Evolutionary conservation across 2,888 invertebrate genomes (phyloP).

Genomic region (Sarcophaga caerulescens): DNA sequence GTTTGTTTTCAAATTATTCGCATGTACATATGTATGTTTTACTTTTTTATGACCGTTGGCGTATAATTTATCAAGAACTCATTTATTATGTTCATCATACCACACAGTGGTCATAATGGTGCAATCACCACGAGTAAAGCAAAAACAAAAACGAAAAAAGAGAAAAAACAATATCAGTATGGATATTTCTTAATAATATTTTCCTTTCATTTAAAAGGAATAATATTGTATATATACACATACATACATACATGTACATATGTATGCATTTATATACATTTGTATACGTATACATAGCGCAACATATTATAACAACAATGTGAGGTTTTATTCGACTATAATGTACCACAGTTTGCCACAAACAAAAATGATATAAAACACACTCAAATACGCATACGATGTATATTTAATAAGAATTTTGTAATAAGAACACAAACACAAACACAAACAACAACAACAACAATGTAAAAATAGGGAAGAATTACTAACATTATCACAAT

Average conservation of each 20-base stretch:
- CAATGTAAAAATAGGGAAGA: not conserved
- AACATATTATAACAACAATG: not conserved
- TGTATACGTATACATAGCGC: not conserved
- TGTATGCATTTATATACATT: not conserved
- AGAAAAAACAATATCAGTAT: constrained; percentile 17
- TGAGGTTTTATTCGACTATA: constrained; percentile 38
- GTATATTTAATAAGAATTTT: constrained; percentile 34
- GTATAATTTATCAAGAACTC: constrained; percentile 23
- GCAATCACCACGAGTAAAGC: not conserved
- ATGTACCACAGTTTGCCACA: constrained; percentile 36
- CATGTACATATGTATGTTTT: not conserved
- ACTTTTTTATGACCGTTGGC: not conserved
- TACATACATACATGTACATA: not conserved
- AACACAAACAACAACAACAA: constrained; percentile 5
- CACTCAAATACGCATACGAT: constrained; percentile 1
- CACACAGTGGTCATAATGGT: constrained; percentile 22
- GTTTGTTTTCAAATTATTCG: not conserved
- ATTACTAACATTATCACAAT: not conserved
- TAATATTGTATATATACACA: not conserved
- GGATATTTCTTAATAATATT: constrained; percentile 39
- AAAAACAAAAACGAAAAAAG: too few species aligned
- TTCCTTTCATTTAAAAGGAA: constrained; percentile 41
- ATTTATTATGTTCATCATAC: constrained; percentile 27
- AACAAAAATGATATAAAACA: constrained; percentile 17
- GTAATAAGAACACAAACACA: constrained; percentile 8